These are phyloP conservation scores for Dreissena rostriformis DNA, from an alignment of 1,140 invertebrate species.

Conservation along the genomic window DNA sequence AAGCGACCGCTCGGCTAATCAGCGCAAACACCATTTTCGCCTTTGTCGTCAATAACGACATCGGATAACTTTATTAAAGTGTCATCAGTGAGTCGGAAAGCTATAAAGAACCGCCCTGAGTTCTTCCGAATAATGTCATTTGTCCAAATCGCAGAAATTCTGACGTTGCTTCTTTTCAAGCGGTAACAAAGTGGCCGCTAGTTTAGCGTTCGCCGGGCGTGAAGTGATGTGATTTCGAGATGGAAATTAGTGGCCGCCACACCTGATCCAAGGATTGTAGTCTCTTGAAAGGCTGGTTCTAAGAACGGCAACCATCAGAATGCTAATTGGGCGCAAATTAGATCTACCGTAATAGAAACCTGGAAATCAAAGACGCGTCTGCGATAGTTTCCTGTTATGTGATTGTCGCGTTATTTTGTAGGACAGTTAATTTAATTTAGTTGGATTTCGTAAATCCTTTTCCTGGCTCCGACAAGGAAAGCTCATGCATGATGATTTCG, in stretches of 20 bases:
- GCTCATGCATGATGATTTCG: no score
- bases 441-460: no score
- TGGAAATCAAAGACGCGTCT: no score
- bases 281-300: conserved; percentile 18
- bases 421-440: no score
- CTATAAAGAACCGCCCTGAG: conserved; percentile 31
- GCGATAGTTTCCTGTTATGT: no score
- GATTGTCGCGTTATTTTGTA: no score
- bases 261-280: conserved; percentile 36
- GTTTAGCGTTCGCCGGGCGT: conserved; percentile 11
- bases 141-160: conserved; percentile 32
- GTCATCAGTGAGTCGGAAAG: conserved; percentile 48
- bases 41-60: conserved; percentile 52
- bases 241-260: conserved; percentile 39
- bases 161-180: conserved; percentile 22
- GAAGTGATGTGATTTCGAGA: conserved; percentile 48
- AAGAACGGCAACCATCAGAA: not conserved
- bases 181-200: conserved; percentile 32
- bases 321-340: conserved; percentile 4
- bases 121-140: conserved; percentile 53
- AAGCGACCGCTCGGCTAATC: conserved; percentile 41
- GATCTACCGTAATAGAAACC: not conserved
- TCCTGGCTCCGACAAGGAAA: no score
- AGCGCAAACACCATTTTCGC: conserved; percentile 53
- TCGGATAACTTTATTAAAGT: conserved; percentile 58